Evolutionary conservation across 1,140 invertebrate genomes (phyloP).

Genomic region (Rhopalosiphum maidis): DNA sequence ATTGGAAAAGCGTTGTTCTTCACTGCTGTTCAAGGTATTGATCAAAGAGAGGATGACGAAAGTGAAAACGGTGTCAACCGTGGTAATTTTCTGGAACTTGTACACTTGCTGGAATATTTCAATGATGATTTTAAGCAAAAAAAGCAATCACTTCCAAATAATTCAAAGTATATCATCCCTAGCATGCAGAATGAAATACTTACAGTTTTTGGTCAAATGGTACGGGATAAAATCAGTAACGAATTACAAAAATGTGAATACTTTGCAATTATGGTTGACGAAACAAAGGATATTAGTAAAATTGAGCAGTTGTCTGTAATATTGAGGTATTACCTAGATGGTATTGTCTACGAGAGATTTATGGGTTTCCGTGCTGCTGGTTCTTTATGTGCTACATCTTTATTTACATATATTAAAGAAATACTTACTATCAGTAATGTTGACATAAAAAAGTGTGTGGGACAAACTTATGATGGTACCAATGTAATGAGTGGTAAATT

Average conservation of each 20-base stretch:
- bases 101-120: slow-evolving; percentile 25
- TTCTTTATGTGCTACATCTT: not conserved
- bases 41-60: slow-evolving; percentile 45
- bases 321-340: slow-evolving; percentile 26
- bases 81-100: slow-evolving; percentile 41
- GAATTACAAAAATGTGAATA: slow-evolving; percentile 27
- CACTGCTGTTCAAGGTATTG: slow-evolving; percentile 48
- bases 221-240: not conserved
- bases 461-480: not conserved
- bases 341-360: not conserved
- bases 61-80: not conserved
- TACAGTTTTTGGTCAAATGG: slow-evolving; percentile 15
- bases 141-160: not conserved
- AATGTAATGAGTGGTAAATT: not conserved
- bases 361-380: not conserved
- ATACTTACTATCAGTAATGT: not conserved
- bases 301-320: slow-evolving; percentile 17
- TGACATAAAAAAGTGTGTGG: not conserved
- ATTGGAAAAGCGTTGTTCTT: not conserved
- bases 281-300: slow-evolving; percentile 37
- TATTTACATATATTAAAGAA: slow-evolving; percentile 5
- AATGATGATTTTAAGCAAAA: slow-evolving; percentile 29
- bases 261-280: slow-evolving; percentile 19
- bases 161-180: not conserved
- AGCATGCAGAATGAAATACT: slow-evolving; percentile 33